phyloP scores from a whole-genome alignment of 2,797 vertebrate species.

The Sciaenops ocellatus region DNA sequence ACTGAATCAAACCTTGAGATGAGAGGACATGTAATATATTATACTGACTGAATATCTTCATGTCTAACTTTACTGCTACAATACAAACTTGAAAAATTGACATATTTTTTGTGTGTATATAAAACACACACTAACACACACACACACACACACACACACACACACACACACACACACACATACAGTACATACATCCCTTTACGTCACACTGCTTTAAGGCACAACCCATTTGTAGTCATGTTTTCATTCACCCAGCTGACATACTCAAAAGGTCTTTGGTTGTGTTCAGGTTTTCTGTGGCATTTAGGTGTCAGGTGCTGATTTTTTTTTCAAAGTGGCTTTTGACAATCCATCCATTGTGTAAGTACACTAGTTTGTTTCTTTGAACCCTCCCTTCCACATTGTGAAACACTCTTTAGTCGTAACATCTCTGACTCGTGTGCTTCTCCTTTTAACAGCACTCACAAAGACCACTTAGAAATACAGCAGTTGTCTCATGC shows the following conservation, averaged over 20 bases:
- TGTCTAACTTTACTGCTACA: constrained; percentile 3
- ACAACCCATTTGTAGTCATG: constrained; percentile 28
- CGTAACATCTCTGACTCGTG: constrained; percentile 2
- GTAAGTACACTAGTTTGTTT: constrained; percentile 27
- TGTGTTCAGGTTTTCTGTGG: constrained; percentile 34
- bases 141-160: background rate
- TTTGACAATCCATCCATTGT: constrained; percentile 32
- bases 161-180: background rate
- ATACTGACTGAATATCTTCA: constrained; percentile 3
- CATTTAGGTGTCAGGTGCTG: constrained; percentile 43
- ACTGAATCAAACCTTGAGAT: constrained; percentile 44
- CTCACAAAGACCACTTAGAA: constrained; percentile 53
- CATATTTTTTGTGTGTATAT: background rate
- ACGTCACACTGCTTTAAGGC: constrained; percentile 25
- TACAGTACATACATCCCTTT: background rate
- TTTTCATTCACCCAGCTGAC: constrained; percentile 32
- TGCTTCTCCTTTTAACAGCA: constrained; percentile 31
- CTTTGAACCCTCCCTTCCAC: constrained; percentile 13
- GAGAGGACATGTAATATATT: background rate
- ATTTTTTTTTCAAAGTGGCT: constrained; percentile 35
- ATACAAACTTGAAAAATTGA: too few species aligned
- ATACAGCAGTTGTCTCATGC: constrained; percentile 47
- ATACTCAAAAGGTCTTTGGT: background rate
- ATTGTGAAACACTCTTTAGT: constrained; percentile 21
- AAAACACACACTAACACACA: too few species aligned